These are phyloP conservation scores for Liasis olivaceus DNA, from an alignment of 2,797 vertebrate genomes.

Conservation along the genomic window DNA sequence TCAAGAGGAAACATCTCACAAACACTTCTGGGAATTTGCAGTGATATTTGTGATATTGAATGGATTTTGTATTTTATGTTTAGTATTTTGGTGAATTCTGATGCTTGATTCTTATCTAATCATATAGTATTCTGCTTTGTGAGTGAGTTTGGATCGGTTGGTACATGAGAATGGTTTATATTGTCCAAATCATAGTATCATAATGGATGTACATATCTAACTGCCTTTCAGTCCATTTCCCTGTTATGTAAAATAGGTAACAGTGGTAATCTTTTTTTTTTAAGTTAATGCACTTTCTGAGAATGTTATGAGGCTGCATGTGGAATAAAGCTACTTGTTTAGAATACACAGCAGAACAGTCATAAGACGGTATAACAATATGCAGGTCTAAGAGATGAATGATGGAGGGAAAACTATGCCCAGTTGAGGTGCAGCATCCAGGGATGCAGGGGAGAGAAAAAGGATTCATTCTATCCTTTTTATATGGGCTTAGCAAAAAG, in stretches of 20 bases:
- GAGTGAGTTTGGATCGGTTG: not conserved
- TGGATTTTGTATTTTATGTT: not conserved
- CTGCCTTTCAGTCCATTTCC: not conserved
- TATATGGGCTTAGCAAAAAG: not conserved
- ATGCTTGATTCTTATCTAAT: conserved; percentile 13
- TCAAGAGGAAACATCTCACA: not conserved
- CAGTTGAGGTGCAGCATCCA: not conserved
- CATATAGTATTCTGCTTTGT: conserved; percentile 10
- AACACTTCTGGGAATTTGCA: not conserved
- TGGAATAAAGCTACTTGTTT: not conserved
- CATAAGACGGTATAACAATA: not conserved
- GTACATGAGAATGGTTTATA: not conserved
- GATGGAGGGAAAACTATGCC: not conserved
- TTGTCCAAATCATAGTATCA: not conserved
- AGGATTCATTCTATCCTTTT: not conserved
- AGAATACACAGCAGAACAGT: not conserved
- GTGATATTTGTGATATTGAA: not conserved
- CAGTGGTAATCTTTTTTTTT: not conserved
- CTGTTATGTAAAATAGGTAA: not conserved
- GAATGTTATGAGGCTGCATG: not conserved
- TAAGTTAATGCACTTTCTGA: not conserved
- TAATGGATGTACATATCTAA: not conserved
- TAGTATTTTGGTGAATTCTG: not conserved
- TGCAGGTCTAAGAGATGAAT: not conserved
- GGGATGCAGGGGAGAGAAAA: not conserved